phyloP scores from a whole-genome alignment of 2,113 vertebrate genomes.

The Bostrychus sinensis region DNA sequence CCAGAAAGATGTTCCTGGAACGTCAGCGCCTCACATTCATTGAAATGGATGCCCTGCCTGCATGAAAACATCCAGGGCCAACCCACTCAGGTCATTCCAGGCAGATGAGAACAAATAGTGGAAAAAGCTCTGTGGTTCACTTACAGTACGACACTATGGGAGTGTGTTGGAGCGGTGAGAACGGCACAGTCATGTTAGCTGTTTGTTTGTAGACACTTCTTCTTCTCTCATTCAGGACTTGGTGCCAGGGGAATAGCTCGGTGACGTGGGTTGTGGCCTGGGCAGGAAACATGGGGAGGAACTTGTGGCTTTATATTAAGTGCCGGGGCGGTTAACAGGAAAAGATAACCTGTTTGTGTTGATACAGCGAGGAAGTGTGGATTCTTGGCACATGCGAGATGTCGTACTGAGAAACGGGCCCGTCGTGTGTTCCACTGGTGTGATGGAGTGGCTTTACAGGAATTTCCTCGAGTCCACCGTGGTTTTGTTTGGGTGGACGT shows the following conservation, averaged over 20 bases:
- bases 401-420: constrained; percentile 39
- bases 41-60: constrained; percentile 23
- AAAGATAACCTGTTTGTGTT: constrained; percentile 75
- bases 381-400: constrained; percentile 61
- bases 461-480: constrained; percentile 58
- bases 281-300: constrained; percentile 78
- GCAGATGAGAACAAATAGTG: constrained; percentile 30
- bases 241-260: constrained; percentile 62
- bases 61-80: constrained; percentile 28
- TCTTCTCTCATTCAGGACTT: constrained; percentile 36
- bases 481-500: constrained; percentile 56
- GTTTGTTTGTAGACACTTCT: constrained; percentile 63
- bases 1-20: too few species aligned
- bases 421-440: constrained; percentile 30
- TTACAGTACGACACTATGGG: constrained; percentile 16
- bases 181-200: constrained; percentile 39
- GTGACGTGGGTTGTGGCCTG: constrained; percentile 79
- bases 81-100: constrained; percentile 33
- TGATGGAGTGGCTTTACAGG: constrained; percentile 52
- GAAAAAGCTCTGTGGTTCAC: constrained; percentile 11
- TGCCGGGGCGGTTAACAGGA: constrained; percentile 77
- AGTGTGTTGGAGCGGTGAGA: constrained; percentile 16
- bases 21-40: constrained; percentile 46
- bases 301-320: constrained; percentile 82
- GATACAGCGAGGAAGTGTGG: constrained; percentile 70